Evolutionary conservation across 2,797 vertebrate species (phyloP).

Genomic region (Botia kubotai): DNA sequence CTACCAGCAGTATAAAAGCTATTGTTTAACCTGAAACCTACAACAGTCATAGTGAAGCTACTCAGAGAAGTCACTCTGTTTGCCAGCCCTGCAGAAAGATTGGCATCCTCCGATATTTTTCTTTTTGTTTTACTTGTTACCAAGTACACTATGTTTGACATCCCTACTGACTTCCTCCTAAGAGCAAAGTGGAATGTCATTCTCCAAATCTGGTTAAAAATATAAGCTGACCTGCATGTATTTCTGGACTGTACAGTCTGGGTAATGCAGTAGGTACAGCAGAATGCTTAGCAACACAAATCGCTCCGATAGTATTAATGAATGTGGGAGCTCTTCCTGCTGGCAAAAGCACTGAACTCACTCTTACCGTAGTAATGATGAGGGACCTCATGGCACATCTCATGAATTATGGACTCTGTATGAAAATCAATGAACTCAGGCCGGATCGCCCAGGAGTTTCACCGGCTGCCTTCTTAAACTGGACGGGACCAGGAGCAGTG

Average conservation of each 20-base stretch:
- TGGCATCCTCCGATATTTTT: neutral
- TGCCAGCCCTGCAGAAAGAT: neutral
- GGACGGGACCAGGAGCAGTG: slow-evolving; percentile 36
- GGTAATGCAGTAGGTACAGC: neutral
- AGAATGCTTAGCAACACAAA: slow-evolving; percentile 26
- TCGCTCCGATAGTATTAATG: slow-evolving; percentile 30
- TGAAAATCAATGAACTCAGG: slow-evolving; percentile 60
- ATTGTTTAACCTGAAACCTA: too few relatives aligned
- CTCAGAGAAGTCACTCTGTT: too few relatives aligned
- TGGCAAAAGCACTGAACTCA: slow-evolving; percentile 36
- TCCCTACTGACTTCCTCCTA: neutral
- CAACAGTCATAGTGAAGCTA: too few relatives aligned
- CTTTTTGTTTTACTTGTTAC: too few relatives aligned
- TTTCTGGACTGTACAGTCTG: neutral
- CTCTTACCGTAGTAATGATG: slow-evolving; percentile 46
- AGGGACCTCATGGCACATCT: slow-evolving; percentile 43
- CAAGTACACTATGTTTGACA: neutral
- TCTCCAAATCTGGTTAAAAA: slow-evolving; percentile 11
- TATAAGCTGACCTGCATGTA: neutral
- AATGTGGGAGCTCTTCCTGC: slow-evolving; percentile 26
- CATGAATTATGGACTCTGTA: slow-evolving; percentile 57
- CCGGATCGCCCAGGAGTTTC: slow-evolving; percentile 37
- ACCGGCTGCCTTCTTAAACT: slow-evolving; percentile 57
- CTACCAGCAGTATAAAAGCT: too few relatives aligned
- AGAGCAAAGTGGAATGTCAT: neutral